phyloP scores from a whole-genome alignment of 2,113 vertebrate species.

The Cricetomys ansorgei region DNA sequence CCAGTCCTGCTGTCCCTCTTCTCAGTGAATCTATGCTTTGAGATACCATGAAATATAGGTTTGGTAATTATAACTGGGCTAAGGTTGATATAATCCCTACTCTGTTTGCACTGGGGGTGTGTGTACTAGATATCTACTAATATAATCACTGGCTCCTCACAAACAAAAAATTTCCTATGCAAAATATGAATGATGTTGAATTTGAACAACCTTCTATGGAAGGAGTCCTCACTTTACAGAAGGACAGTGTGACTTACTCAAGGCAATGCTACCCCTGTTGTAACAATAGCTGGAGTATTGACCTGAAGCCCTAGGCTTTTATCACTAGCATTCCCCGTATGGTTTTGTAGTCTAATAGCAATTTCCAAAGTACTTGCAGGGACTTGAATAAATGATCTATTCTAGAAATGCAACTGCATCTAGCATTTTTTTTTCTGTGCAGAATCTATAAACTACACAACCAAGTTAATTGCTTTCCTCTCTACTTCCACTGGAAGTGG shows the following conservation, averaged over 20 bases:
- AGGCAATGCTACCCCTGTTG: not conserved
- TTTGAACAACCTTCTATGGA: not conserved
- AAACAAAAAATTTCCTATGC: not conserved
- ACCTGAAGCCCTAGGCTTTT: not conserved
- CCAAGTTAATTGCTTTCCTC: constrained; percentile 60
- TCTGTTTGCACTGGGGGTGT: not conserved
- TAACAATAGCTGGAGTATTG: not conserved
- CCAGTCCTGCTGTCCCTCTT: not conserved
- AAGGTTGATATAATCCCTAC: not conserved
- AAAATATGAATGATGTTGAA: not conserved
- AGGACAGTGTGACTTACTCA: not conserved
- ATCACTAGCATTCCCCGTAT: not conserved
- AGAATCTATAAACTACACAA: constrained; percentile 60
- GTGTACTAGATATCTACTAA: not conserved
- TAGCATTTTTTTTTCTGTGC: constrained; percentile 57
- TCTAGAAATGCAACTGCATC: constrained; percentile 15
- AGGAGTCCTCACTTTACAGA: not conserved
- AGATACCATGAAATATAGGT: not conserved
- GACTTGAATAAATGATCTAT: constrained; percentile 62
- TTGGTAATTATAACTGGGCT: not conserved
- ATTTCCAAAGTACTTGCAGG: constrained; percentile 51
- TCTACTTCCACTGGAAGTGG: constrained; percentile 54
- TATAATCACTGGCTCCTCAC: accelerated
- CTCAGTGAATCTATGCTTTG: not conserved
- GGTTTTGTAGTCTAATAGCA: constrained; percentile 37